phyloP scores from a whole-genome alignment of 1,140 invertebrate species.

The Theocolax elegans region DNA sequence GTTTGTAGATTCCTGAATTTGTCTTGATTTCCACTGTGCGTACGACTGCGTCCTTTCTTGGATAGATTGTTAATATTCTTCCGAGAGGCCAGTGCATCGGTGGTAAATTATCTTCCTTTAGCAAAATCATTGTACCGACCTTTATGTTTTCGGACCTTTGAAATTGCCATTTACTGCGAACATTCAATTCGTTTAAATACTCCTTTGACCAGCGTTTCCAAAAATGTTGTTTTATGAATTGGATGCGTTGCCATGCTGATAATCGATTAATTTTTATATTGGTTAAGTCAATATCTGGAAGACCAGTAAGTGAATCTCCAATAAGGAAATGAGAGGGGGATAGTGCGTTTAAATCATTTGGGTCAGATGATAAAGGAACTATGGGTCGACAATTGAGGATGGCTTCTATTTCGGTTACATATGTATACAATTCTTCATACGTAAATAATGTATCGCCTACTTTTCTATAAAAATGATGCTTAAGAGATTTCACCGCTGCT shows the following conservation, averaged over 20 bases:
- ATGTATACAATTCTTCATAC: conserved; percentile 3
- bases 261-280: neutral
- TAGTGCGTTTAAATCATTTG: neutral
- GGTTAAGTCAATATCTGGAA: neutral
- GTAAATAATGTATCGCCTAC: neutral
- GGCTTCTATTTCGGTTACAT: neutral
- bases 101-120: neutral
- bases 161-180: neutral
- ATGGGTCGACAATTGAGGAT: conserved; percentile 6
- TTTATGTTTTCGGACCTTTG: neutral
- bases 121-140: neutral
- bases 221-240: neutral
- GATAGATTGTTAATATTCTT: neutral
- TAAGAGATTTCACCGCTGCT: conserved; percentile 2
- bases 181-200: conserved; percentile 1
- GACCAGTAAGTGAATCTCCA: neutral
- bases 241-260: neutral
- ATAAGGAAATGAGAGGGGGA: conserved; percentile 4
- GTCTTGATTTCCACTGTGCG: neutral
- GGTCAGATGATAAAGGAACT: neutral
- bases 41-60: neutral
- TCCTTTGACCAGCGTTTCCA: conserved; percentile 7
- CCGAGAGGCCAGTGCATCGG: neutral
- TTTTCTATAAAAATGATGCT: neutral
- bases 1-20: no score